Percentiles rank a stretch among this genome's conserved stretches.
These are phyloP conservation scores for Rhinichthys osculus DNA, from an alignment of 2,797 vertebrate species.

Conservation along the genomic window DNA sequence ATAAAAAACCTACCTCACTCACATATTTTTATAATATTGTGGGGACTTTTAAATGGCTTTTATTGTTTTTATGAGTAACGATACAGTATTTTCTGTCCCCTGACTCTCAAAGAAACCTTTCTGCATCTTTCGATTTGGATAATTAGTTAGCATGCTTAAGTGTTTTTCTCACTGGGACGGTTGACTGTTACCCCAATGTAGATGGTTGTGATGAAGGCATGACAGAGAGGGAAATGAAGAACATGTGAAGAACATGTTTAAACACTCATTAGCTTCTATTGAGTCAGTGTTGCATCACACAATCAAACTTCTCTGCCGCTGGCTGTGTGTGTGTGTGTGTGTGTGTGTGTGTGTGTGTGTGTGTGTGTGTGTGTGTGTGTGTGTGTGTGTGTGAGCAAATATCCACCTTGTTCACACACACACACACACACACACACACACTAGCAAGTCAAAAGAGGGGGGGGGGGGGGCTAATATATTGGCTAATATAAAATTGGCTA, in stretches of 20 bases:
- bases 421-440: not conserved
- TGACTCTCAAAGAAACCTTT: not conserved
- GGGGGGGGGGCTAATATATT: too few relatives aligned
- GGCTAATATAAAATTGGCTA: conserved; percentile 5
- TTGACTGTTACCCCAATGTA: not conserved
- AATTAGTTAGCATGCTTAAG: not conserved
- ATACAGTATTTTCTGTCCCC: not conserved
- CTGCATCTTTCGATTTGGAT: not conserved
- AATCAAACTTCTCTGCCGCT: not conserved
- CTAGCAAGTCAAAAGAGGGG: not conserved
- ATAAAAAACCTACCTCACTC: not conserved
- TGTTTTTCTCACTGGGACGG: too few relatives aligned
- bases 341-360: not conserved
- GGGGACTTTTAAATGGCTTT: not conserved
- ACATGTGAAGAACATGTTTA: not conserved
- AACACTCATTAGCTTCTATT: conserved; percentile 37
- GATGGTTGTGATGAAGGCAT: not conserved
- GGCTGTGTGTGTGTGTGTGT: not conserved
- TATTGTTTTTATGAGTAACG: not conserved
- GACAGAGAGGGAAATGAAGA: not conserved
- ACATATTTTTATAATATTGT: not conserved
- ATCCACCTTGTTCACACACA: not conserved
- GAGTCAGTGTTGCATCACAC: conserved; percentile 44
- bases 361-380: not conserved
- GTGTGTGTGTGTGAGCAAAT: not conserved